Evolutionary conservation across 2,113 vertebrate genomes (phyloP).

Genomic region (Hemibagrus wyckioides): DNA sequence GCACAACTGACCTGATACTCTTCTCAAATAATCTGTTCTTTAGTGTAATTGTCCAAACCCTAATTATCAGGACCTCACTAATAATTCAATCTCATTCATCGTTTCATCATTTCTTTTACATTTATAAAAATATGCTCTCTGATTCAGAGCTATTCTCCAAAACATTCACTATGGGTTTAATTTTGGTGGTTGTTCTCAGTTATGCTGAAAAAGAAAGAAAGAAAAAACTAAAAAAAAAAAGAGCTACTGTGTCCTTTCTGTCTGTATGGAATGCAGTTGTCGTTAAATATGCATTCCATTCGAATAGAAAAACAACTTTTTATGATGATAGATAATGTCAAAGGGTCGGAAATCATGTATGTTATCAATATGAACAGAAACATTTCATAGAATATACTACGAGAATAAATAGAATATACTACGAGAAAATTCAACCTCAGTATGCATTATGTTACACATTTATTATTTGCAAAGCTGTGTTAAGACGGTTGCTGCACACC

Average conservation of each 20-base stretch:
- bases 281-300: slow-evolving; percentile 12
- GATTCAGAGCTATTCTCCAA: not conserved
- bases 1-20: slow-evolving; percentile 1
- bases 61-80: not conserved
- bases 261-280: not conserved
- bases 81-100: not conserved
- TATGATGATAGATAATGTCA: not conserved
- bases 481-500: slow-evolving; percentile 13
- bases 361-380: not conserved
- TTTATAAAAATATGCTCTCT: not conserved
- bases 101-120: not conserved
- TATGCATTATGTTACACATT: not conserved
- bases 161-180: not conserved
- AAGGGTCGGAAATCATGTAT: not conserved
- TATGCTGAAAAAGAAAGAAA: not conserved
- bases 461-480: slow-evolving; percentile 1
- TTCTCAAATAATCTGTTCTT: not conserved
- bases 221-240: not conserved
- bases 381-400: not conserved
- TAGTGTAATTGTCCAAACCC: not conserved
- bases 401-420: not conserved
- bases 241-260: not conserved
- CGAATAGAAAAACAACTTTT: not conserved
- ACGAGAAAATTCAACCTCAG: not conserved
- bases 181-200: not conserved